phyloP scores from a whole-genome alignment of 2,113 vertebrate genomes.

The Carlito syrichta region DNA sequence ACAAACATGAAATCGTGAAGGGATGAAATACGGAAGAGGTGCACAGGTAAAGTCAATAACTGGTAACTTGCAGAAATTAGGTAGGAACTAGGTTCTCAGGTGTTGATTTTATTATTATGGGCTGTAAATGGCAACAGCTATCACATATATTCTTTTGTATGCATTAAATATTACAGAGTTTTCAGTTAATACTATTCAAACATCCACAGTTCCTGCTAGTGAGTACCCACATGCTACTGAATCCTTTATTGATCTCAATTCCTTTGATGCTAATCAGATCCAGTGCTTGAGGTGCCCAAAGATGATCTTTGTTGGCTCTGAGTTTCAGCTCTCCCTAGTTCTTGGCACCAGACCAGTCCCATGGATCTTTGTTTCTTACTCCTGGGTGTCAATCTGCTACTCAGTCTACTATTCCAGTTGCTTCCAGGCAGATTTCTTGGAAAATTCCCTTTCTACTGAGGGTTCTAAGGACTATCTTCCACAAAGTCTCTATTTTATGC shows the following conservation, averaged over 20 bases:
- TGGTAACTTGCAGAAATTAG: neutral
- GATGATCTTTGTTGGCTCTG: neutral
- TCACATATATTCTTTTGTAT: neutral
- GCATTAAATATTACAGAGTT: neutral
- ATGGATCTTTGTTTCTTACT: neutral
- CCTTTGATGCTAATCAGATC: neutral
- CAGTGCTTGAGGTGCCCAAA: neutral
- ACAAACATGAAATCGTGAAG: neutral
- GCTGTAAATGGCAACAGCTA: neutral
- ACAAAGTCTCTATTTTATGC: neutral
- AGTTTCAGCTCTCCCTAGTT: neutral
- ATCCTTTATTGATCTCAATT: neutral
- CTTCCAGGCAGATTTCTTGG: neutral
- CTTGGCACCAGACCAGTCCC: neutral
- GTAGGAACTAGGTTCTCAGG: neutral
- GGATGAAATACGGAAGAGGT: neutral
- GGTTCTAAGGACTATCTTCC: neutral
- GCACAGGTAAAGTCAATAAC: neutral
- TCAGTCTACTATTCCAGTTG: neutral
- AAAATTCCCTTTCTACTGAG: neutral
- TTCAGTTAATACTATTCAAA: slow-evolving; percentile 7
- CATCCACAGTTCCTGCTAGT: neutral
- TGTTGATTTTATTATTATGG: neutral
- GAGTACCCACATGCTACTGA: neutral
- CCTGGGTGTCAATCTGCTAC: neutral